These are phyloP conservation scores for Phaetusa simplex DNA, from an alignment of 2,113 vertebrate genomes.

Conservation along the genomic window DNA sequence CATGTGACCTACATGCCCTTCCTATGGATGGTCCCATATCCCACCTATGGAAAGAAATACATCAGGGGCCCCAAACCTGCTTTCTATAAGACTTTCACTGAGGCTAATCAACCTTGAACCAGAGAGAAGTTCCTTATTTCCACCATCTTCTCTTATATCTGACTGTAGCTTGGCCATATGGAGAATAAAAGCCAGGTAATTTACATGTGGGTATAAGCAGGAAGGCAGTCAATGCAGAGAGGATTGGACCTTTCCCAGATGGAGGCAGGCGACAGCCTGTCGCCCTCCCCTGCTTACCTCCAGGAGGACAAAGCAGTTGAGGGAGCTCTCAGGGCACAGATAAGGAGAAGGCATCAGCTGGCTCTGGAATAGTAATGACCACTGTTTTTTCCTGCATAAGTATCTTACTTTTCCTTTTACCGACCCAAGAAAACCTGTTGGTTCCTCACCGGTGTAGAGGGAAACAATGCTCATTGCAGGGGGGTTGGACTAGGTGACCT, in stretches of 20 bases:
- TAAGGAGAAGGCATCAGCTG: background rate
- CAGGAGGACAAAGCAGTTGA: background rate
- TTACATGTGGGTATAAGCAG: background rate
- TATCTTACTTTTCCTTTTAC: background rate
- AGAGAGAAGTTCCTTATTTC: background rate
- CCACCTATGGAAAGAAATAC: background rate
- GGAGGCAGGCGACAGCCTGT: background rate
- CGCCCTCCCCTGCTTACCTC: background rate
- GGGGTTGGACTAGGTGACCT: background rate
- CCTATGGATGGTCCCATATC: background rate
- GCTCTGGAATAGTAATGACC: background rate
- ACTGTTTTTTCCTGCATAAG: background rate
- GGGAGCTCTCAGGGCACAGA: background rate
- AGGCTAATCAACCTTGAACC: background rate
- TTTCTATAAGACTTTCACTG: background rate
- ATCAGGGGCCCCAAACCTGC: background rate
- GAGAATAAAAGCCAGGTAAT: background rate
- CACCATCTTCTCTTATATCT: background rate
- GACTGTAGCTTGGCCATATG: background rate
- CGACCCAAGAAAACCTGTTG: background rate
- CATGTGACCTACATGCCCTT: fast-evolving
- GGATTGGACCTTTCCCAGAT: background rate
- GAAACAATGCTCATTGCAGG: background rate
- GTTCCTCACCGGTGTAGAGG: background rate
- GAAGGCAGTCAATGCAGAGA: background rate